A percentile compares a stretch with the other conserved stretches of the same genome.
phyloP scores from a whole-genome alignment of 2,113 vertebrate species.

The Ptilonorhynchus violaceus region DNA sequence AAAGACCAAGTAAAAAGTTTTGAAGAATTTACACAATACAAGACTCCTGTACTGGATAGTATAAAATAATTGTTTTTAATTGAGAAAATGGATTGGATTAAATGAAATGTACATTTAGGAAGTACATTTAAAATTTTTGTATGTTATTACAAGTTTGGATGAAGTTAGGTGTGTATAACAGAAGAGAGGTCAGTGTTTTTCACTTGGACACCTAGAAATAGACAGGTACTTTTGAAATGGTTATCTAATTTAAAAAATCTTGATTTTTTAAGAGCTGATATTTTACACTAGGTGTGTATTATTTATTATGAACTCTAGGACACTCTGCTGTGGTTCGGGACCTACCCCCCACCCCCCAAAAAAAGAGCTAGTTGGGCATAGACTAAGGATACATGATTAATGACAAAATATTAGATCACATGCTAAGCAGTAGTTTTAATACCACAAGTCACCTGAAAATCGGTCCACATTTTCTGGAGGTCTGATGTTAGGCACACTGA shows the following conservation, averaged over 20 bases:
- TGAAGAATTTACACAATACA: background rate
- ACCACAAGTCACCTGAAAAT: background rate
- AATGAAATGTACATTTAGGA: background rate
- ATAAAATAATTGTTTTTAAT: background rate
- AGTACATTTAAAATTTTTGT: background rate
- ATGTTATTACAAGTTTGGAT: background rate
- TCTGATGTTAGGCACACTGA: background rate
- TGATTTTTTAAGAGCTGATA: background rate
- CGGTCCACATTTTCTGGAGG: background rate
- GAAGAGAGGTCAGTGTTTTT: background rate
- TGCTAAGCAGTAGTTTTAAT: background rate
- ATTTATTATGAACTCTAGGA: background rate
- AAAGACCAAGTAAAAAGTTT: background rate
- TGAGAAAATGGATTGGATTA: background rate
- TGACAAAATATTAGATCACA: background rate
- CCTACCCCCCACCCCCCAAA: background rate
- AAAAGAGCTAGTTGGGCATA: background rate
- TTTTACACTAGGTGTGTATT: background rate
- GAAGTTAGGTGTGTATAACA: background rate
- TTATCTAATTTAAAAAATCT: background rate
- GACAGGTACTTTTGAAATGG: background rate
- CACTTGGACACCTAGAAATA: background rate
- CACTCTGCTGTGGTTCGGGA: background rate
- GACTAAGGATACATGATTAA: background rate
- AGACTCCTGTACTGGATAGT: background rate